These are phyloP conservation scores for Eulemur macaco DNA, from an alignment of 2,113 vertebrate genomes.

Conservation along the genomic window DNA sequence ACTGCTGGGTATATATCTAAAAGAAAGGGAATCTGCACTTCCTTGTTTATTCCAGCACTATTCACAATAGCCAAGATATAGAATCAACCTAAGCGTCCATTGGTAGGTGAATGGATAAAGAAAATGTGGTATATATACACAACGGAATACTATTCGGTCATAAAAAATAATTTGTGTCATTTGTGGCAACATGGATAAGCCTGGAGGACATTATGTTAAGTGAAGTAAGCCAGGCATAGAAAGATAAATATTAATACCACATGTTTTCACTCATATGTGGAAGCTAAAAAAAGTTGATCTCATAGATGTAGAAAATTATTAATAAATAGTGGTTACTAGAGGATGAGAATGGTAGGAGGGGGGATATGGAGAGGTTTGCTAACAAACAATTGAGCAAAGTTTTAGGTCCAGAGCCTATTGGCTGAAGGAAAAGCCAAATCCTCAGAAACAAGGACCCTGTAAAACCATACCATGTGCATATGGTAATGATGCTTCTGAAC, in stretches of 20 bases:
- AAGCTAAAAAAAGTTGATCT: background rate
- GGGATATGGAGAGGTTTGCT: background rate
- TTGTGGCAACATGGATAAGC: background rate
- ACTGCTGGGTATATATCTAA: background rate
- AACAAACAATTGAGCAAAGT: background rate
- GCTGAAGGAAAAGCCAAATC: background rate
- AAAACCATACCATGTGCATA: fast-evolving
- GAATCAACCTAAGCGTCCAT: background rate
- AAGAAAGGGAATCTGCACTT: background rate
- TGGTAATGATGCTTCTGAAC: background rate
- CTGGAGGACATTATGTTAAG: background rate
- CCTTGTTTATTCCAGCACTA: background rate
- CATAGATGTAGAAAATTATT: background rate
- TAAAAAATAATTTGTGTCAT: background rate
- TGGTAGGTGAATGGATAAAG: background rate
- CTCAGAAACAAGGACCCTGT: background rate
- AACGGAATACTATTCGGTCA: background rate
- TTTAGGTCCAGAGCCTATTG: background rate
- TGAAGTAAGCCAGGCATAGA: background rate
- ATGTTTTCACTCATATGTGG: background rate
- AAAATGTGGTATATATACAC: background rate
- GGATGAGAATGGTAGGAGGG: background rate
- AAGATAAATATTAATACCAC: background rate
- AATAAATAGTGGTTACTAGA: background rate
- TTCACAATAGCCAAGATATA: background rate